Base-by-base conservation (phyloP, 92 coral and sea anemone genomes). In the Palythoa grandiflora region DNA sequence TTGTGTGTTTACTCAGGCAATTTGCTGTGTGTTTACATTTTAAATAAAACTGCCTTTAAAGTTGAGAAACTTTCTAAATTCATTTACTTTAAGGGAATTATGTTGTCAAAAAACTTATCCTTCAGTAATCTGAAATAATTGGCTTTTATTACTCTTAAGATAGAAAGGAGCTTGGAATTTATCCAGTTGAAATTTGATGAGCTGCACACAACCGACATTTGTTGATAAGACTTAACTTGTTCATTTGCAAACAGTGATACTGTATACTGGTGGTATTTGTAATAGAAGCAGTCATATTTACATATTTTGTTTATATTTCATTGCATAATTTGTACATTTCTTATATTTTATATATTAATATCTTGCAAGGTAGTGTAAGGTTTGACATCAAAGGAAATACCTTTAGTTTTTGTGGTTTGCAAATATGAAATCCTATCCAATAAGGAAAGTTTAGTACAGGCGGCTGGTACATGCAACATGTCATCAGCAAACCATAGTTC, bases 1-100 rank as follows among this genome's bases (percentile, higher is more conserved):
- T 36, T 28, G 28, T 28, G 28, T 71, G 75, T 71, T 71, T 71
- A 71, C 75, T 71, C 75, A 71, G 75, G 75, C 48, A 2, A 15
- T 8, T 28, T 2, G 47, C 2, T 44, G 50, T 36, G 48, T 71
- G 75, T 71, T 71, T 71, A 71, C 9, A 0, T 20, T 71, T 44
- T 2, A 44, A 44, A 44, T 44, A 44, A 44, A 44, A 44, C 5
- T 44, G 63, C 12, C n/a, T 59, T 59, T 59, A 59, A 59, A 14
- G 3, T 59, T 3, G 17, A 11, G 13, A 13, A 13, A 10, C 16
- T 59, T 17, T 59, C 12, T 59, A 10, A 17, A 10, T 59, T 59
- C 13, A 59, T 14, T 59, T 57, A 17, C 65, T 17, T 17, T 44
- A 44, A 44, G 5, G 50, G 50, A 44, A 44, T 44, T 44, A 44